These are phyloP conservation scores for Microcebus jonahi DNA, from an alignment of 2,113 vertebrate genomes.

Conservation along the genomic window DNA sequence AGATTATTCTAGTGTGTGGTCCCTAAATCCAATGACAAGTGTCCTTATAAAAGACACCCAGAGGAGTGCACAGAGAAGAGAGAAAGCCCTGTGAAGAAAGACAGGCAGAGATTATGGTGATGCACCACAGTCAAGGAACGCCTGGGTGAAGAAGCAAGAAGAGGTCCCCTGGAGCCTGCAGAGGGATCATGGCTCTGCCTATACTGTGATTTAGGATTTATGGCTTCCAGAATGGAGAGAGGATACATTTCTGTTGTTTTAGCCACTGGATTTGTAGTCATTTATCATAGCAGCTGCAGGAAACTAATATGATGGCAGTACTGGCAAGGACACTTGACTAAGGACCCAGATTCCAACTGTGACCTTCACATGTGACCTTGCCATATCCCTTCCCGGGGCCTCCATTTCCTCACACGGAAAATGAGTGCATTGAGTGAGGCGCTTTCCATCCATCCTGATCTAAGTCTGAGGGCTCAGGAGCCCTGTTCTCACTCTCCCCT, in stretches of 20 bases:
- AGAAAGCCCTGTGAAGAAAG: not conserved
- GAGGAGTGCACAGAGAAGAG: not conserved
- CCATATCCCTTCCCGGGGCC: not conserved
- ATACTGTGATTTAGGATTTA: not conserved
- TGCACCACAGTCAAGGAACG: not conserved
- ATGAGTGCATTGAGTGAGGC: not conserved
- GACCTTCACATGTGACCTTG: not conserved
- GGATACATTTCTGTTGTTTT: not conserved
- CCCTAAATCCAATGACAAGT: not conserved
- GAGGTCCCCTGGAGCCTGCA: no score
- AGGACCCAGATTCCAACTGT: not conserved
- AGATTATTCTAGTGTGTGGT: not conserved
- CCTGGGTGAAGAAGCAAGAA: accelerated
- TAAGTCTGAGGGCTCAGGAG: not conserved
- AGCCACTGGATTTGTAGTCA: not conserved
- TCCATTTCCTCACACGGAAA: not conserved
- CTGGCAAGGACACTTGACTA: not conserved
- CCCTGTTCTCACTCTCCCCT: not conserved
- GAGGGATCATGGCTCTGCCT: accelerated
- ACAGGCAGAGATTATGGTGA: no score
- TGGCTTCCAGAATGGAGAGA: not conserved
- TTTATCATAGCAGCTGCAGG: not conserved
- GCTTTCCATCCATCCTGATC: not conserved
- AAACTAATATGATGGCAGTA: not conserved
- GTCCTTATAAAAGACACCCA: not conserved